Evolutionary conservation across 2,113 vertebrate species (phyloP).

Genomic region (Limnothrissa miodon): DNA sequence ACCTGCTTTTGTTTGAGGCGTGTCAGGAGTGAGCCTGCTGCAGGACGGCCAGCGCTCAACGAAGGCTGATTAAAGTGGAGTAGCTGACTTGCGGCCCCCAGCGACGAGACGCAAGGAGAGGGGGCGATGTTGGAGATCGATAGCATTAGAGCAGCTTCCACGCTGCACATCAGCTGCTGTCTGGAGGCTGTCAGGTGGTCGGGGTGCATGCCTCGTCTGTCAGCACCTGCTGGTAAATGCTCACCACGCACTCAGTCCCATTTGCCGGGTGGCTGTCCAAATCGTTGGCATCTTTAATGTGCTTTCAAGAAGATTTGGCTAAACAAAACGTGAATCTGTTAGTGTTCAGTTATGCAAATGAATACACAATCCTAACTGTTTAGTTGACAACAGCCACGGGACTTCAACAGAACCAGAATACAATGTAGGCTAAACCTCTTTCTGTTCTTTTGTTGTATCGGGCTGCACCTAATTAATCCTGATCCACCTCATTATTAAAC

Average conservation of each 20-base stretch:
- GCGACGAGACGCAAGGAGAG: neutral
- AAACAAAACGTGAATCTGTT: too few species aligned
- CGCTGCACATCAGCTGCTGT: neutral
- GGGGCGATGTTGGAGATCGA: neutral
- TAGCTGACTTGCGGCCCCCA: neutral
- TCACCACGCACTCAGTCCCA: neutral
- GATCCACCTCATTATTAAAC: too few species aligned
- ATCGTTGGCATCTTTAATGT: neutral
- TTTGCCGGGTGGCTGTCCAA: neutral
- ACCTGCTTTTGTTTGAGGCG: constrained; percentile 51
- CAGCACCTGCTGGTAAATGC: neutral
- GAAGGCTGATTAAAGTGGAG: constrained; percentile 7
- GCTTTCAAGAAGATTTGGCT: too few species aligned
- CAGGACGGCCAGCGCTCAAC: neutral
- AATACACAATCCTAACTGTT: too few species aligned
- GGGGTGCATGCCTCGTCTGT: neutral
- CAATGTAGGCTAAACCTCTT: too few species aligned
- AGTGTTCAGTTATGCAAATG: too few species aligned
- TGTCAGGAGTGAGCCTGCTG: neutral
- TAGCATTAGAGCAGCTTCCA: neutral
- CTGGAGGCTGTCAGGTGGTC: neutral
- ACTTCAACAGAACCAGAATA: too few species aligned
- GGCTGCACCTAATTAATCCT: too few species aligned
- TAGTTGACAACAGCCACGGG: too few species aligned
- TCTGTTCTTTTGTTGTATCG: too few species aligned